Base-by-base conservation (phyloP, 2,888 invertebrate species). In the Chrysopilus asiliformis region DNA sequence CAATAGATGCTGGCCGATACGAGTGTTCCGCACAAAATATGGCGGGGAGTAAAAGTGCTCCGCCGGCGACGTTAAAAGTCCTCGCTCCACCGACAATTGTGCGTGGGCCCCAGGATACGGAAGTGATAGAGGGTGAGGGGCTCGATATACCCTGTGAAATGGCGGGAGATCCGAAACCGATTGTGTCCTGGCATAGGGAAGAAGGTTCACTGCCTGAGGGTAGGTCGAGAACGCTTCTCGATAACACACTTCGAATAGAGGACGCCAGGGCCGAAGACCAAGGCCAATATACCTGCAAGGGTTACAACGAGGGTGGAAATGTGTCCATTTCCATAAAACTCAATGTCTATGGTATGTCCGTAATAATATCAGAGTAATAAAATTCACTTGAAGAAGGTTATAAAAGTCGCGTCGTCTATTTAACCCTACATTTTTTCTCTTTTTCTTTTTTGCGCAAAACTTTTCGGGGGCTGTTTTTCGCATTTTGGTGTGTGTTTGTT, bases 11-110 rank as follows among this genome's bases (percentile, higher is more conserved):
- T 15, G 52, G 52, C 5, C 45, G 45, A 32, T 52, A 52, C 38
- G 49, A 50, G 38, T 52, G 52, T 34, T 49, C 51, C 6, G 52
- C 52, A 22, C 52, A 52, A 40, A 52, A 48, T 44, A 51, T 51
- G 47, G 52, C 52, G 15, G 52, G 51, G 2, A 46, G 45, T 36
- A 50, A 47, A 42, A 47, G 47, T 29, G 41, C 52, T 20, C 48
- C 47, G 3, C 39, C 49, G 9, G 51, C 50, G 7, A 36, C 43
- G 24, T 27, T 52, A 15, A 52, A 50, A 37, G 50, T 52, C 1
- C 39, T 52, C 3, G 48, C 52, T 13, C 52, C 52, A 14, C 52
- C 52, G 2, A 46, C 47, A 3, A 41, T 51, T n/a, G 31, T 52
- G 14, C 47, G 49, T 6, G 46, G 48, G 8, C 51, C 52, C 4